These are phyloP conservation scores for Heliconius eleuchia DNA, from an alignment of 1,140 invertebrate genomes.

Conservation along the genomic window DNA sequence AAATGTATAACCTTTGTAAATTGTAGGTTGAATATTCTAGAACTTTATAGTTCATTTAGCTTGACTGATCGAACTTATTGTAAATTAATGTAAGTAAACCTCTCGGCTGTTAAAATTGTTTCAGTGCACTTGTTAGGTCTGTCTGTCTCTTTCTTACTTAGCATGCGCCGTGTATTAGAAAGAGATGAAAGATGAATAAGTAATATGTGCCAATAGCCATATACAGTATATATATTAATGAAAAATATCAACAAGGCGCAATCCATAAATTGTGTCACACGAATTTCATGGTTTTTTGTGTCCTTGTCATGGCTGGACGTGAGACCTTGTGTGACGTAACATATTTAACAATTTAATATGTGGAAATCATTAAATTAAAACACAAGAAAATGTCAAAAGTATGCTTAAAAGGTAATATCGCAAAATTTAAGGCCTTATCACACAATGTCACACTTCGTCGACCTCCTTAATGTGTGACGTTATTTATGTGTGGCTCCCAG, in stretches of 20 bases:
- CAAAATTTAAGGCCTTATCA: too few species aligned
- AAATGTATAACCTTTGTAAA: not conserved
- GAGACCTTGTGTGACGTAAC: too few species aligned
- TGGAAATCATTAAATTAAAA: too few species aligned
- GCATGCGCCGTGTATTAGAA: not conserved
- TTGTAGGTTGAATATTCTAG: not conserved
- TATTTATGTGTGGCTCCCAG: too few species aligned
- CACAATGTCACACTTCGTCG: too few species aligned
- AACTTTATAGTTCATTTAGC: not conserved
- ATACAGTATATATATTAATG: not conserved
- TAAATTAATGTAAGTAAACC: constrained; percentile 5
- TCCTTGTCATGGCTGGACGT: too few species aligned
- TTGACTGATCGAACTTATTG: constrained; percentile 2
- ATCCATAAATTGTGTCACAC: too few species aligned
- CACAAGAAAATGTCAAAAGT: too few species aligned
- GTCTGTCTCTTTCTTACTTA: constrained; percentile 15
- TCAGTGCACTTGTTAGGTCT: constrained; percentile 3
- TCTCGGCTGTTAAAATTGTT: constrained; percentile 3
- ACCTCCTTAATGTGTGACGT: too few species aligned
- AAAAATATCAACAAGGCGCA: not conserved
- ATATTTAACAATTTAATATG: too few species aligned
- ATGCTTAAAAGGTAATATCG: too few species aligned
- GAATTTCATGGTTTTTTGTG: too few species aligned
- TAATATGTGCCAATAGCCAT: constrained; percentile 14
- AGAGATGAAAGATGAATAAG: not conserved